Percentiles rank a stretch among this genome's conserved stretches.
Conservation (phyloP, 2,888 invertebrate species). For the Coelogynopora nodosa region DNA sequence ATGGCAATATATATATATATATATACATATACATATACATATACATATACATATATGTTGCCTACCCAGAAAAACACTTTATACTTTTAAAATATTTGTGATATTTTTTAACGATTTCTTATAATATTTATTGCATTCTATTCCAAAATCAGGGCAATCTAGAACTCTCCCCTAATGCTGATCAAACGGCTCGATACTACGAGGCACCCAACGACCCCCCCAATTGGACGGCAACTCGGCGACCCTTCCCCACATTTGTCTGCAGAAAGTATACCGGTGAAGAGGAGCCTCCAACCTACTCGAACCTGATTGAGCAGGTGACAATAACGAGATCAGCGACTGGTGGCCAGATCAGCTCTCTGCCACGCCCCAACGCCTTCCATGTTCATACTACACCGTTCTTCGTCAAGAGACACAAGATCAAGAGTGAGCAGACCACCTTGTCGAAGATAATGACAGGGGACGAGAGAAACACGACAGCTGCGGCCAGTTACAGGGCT, state of each 20-base stretch:
- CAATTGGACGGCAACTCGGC: not conserved
- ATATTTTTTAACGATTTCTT: too few relatives aligned
- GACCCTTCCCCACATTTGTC: not conserved
- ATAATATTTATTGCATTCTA: too few relatives aligned
- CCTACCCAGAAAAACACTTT: too few relatives aligned
- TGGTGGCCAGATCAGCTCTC: not conserved
- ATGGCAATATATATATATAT: too few relatives aligned
- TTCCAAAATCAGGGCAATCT: not conserved
- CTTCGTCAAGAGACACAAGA: not conserved
- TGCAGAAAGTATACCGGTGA: not conserved
- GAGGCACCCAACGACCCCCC: not conserved
- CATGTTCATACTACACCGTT: not conserved
- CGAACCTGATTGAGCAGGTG: not conserved
- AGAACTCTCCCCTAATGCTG: not conserved
- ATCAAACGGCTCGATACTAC: not conserved
- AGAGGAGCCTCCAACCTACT: not conserved
- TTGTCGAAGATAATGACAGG: not conserved
- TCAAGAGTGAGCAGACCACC: not conserved
- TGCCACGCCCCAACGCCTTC: not conserved
- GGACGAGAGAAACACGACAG: not conserved
- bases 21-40: too few relatives aligned
- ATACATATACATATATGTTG: too few relatives aligned
- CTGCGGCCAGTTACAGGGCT: not conserved
- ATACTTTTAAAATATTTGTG: too few relatives aligned
- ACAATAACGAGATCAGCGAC: not conserved